Conservation (phyloP, 2,797 vertebrate genomes). For the Lacerta agilis region DNA sequence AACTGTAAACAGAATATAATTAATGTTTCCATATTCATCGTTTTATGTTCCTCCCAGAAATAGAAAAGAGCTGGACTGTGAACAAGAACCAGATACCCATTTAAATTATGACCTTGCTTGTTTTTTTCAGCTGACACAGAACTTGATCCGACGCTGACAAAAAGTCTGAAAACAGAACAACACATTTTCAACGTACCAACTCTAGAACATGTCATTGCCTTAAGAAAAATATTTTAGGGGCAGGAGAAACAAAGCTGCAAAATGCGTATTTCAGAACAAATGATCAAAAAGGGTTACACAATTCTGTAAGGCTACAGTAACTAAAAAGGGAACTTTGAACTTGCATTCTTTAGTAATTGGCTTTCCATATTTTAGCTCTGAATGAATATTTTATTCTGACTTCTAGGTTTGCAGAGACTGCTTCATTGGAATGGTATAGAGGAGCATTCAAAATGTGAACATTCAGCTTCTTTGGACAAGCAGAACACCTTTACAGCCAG, state of each 20-base stretch:
- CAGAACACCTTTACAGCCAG: not conserved
- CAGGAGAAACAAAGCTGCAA: not conserved
- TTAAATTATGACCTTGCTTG: not conserved
- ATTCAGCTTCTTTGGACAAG: not conserved
- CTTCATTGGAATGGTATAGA: not conserved
- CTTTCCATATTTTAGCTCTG: not conserved
- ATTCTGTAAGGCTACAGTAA: not conserved
- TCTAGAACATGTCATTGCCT: not conserved
- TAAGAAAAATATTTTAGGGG: not conserved
- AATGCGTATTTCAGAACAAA: conserved; percentile 22
- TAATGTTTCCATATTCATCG: not conserved
- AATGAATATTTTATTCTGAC: conserved; percentile 8
- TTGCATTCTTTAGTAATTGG: not conserved
- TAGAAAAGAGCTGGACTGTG: not conserved
- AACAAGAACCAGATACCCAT: not conserved
- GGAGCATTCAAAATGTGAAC: not conserved
- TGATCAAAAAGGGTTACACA: not conserved
- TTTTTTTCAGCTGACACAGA: not conserved
- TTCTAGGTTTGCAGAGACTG: not conserved
- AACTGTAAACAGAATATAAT: not conserved
- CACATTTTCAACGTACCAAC: not conserved
- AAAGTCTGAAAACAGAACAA: not conserved
- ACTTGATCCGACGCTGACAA: not conserved
- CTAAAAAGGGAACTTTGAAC: conserved; percentile 22
- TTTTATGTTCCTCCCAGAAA: conserved; percentile 3